Percentiles rank a stretch among this genome's conserved stretches.
These are phyloP conservation scores for Phodopus roborovskii DNA, from an alignment of 2,113 vertebrate genomes.

Conservation along the genomic window DNA sequence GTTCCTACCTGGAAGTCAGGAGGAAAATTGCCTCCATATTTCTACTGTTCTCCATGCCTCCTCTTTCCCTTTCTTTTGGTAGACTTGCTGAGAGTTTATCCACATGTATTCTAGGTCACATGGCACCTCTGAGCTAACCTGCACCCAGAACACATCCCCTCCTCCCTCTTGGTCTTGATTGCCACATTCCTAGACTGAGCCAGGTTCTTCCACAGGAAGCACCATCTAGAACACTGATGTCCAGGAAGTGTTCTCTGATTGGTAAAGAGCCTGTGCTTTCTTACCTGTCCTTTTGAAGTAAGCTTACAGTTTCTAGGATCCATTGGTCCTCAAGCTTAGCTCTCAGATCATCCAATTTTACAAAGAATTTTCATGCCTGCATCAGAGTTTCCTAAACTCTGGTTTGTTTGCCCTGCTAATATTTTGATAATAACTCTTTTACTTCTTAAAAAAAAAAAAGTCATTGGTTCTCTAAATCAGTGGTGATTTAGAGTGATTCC, in stretches of 20 bases:
- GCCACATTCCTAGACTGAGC: not conserved
- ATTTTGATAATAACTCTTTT: not conserved
- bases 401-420: not conserved
- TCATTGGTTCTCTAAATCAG: not conserved
- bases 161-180: not conserved
- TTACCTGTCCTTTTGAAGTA: not conserved
- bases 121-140: not conserved
- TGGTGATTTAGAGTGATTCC: not conserved
- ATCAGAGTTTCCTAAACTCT: not conserved
- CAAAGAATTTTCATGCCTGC: not conserved
- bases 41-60: not conserved
- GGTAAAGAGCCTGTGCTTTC: not conserved
- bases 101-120: not conserved
- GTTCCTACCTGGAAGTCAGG: not conserved
- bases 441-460: not conserved
- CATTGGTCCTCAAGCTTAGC: not conserved
- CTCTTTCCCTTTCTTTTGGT: conserved; percentile 1
- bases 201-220: not conserved
- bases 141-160: not conserved
- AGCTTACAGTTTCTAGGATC: not conserved
- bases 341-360: not conserved
- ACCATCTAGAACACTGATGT: not conserved
- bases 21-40: conserved; percentile 25
- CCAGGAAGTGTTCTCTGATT: not conserved
- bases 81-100: not conserved